These are phyloP conservation scores for Gadopsis bispinosus DNA, from an alignment of 2,797 vertebrate species.

Conservation along the genomic window DNA sequence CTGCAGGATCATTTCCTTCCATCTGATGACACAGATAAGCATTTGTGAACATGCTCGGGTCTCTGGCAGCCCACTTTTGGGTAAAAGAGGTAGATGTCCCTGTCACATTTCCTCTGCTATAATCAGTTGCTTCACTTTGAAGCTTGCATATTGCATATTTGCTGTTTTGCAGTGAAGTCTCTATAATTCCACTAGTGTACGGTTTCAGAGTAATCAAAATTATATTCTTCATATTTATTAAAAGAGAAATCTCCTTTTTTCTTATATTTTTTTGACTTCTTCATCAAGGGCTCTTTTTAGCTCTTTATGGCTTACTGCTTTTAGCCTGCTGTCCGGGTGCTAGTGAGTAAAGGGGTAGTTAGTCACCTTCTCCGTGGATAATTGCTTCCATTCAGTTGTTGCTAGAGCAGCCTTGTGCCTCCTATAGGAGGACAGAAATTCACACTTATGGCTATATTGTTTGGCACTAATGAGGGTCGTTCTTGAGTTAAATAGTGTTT, in stretches of 20 bases:
- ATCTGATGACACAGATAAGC: constrained; percentile 43
- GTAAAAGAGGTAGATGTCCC: constrained; percentile 16
- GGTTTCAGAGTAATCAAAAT: constrained; percentile 19
- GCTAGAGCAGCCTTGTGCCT: constrained; percentile 65
- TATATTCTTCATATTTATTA: constrained; percentile 19
- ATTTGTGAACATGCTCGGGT: constrained; percentile 30
- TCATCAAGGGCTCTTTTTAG: constrained; percentile 49
- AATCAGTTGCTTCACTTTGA: constrained; percentile 6
- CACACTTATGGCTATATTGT: constrained; percentile 66
- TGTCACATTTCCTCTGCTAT: background rate
- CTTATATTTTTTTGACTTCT: constrained; percentile 28
- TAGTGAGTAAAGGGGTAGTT: constrained; percentile 64
- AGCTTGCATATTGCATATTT: background rate
- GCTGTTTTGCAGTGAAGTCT: background rate
- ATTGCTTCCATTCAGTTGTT: constrained; percentile 72
- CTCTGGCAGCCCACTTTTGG: constrained; percentile 7
- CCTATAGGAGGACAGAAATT: constrained; percentile 57
- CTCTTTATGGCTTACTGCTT: constrained; percentile 48
- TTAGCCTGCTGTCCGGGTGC: constrained; percentile 59
- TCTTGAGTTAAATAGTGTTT: constrained; percentile 56
- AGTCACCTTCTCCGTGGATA: constrained; percentile 72
- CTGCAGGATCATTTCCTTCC: constrained; percentile 33
- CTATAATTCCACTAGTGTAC: background rate
- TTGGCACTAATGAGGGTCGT: constrained; percentile 73
- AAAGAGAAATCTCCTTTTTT: constrained; percentile 12